Base-by-base conservation (phyloP, 2,888 invertebrate genomes). In the Drosophila buzzatii region DNA sequence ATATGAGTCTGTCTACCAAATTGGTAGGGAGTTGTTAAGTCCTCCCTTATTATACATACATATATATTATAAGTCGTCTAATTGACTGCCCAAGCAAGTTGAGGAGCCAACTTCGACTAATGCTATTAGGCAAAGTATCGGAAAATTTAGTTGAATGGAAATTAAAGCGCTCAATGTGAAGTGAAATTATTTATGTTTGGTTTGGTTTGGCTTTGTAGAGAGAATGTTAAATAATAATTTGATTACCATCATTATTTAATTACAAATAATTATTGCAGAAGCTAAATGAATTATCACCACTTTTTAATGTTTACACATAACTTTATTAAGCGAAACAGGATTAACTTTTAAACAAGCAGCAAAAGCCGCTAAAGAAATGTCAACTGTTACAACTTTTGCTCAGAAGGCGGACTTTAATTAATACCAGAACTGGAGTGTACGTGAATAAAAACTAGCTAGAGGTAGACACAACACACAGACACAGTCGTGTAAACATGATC, bases 341-440 rank as follows among this genome's bases (percentile, higher is more conserved):
- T 61, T 33, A 41, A n/a, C 8, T 27, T 39, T 53, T 45, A 6
- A 59, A 27, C 27, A 63, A 23, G 8, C 3, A 2, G 12, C 49
- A 61, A 4, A 8, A 51, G 23, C n/a, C 7, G 14, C 16, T 3
- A 60, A 35, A 52, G 44, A 31, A 53, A 5, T 55, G 67, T 45
- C 68, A 70, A 63, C 62, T 79, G 76, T 59, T 60, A 66, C 74
- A 81, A 74, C 53, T 53, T 60, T 45, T 55, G 73, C 27, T 64
- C 47, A 64, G 73, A 79, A 53, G 31, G 62, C 62, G 58, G 71
- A 67, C 85, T 82, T 87, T 82, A 83, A 85, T 85, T 82, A 82
- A 79, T 70, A 51, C 58, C 51, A 44, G 65, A 41, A 41, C 57
- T 16, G 42, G 31, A 41, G 49, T 44, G 68, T 52, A 16, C 45